phyloP scores from a whole-genome alignment of 2,797 vertebrate species.

The Echeneis naucrates region DNA sequence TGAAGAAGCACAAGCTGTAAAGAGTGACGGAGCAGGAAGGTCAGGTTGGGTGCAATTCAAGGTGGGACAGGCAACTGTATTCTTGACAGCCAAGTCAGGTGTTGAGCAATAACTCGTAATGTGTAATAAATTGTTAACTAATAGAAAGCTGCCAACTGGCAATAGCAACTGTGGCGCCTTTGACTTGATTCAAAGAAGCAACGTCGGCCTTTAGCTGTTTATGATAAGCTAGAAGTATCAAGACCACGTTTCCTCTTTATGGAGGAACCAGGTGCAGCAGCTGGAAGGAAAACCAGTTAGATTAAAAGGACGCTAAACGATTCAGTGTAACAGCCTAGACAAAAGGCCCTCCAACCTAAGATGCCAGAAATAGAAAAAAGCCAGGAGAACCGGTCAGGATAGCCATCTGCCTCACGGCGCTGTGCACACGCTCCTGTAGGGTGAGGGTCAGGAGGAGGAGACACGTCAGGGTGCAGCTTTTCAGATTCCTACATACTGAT shows the following conservation, averaged over 20 bases:
- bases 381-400: conserved; percentile 34
- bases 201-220: no score
- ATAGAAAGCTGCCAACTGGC: no score
- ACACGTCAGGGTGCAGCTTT: conserved; percentile 6
- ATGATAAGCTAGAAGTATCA: no score
- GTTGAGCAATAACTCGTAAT: conserved; percentile 2
- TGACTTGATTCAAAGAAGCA: background rate
- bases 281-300: conserved; percentile 38
- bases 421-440: conserved; percentile 21
- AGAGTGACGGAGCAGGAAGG: conserved; percentile 49
- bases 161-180: conserved; percentile 1
- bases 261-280: conserved; percentile 7
- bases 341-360: conserved; percentile 19
- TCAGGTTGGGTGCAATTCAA: conserved; percentile 20
- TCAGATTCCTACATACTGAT: conserved; percentile 29
- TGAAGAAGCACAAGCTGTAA: conserved; percentile 58
- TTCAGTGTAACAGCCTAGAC: conserved; percentile 22
- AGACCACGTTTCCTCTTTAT: background rate
- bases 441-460: conserved; percentile 32
- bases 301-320: conserved; percentile 43
- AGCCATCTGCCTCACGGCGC: conserved; percentile 45
- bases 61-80: conserved; percentile 5
- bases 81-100: conserved; percentile 1
- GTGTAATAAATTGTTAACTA: conserved; percentile 8
- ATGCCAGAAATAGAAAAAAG: conserved; percentile 51